Evolutionary conservation across 2,113 vertebrate genomes (phyloP).

Genomic region (Silurus asotus): DNA sequence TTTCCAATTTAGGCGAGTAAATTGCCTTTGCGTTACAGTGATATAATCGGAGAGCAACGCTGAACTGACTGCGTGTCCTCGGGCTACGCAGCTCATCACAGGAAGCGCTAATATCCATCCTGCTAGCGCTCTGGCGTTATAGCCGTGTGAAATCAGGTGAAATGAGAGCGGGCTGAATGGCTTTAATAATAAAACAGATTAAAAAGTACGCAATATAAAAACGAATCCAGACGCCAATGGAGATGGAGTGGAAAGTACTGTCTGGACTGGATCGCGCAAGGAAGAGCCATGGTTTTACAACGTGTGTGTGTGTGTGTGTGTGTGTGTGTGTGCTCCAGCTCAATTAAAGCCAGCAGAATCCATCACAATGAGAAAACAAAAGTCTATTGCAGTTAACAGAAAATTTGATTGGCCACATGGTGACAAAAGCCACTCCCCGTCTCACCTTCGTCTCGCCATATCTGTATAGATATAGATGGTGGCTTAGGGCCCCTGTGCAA

Average conservation of each 20-base stretch:
- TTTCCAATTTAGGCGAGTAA: constrained; percentile 17
- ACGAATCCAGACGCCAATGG: neutral
- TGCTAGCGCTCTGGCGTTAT: neutral
- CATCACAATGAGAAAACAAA: constrained; percentile 64
- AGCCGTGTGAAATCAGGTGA: constrained; percentile 1
- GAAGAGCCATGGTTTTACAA: neutral
- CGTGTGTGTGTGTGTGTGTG: neutral
- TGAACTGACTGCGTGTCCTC: neutral
- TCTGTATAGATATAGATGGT: neutral
- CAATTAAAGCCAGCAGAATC: constrained; percentile 77
- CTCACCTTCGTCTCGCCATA: constrained; percentile 7
- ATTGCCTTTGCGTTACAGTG: constrained; percentile 13
- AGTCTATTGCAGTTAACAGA: constrained; percentile 73
- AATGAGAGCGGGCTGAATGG: too few species aligned
- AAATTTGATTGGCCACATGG: constrained; percentile 71
- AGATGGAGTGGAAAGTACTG: constrained; percentile 7
- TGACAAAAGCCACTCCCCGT: constrained; percentile 68
- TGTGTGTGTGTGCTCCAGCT: constrained; percentile 21
- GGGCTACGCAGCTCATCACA: constrained; percentile 15
- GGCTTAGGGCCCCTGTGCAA: too few species aligned
- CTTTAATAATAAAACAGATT: constrained; percentile 17
- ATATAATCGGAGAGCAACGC: constrained; percentile 23
- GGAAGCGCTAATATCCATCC: constrained; percentile 22
- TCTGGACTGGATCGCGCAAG: neutral
- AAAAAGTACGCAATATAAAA: constrained; percentile 5